Evolutionary conservation across 1,140 invertebrate genomes (phyloP).

Genomic region (Drosophila navojoa): DNA sequence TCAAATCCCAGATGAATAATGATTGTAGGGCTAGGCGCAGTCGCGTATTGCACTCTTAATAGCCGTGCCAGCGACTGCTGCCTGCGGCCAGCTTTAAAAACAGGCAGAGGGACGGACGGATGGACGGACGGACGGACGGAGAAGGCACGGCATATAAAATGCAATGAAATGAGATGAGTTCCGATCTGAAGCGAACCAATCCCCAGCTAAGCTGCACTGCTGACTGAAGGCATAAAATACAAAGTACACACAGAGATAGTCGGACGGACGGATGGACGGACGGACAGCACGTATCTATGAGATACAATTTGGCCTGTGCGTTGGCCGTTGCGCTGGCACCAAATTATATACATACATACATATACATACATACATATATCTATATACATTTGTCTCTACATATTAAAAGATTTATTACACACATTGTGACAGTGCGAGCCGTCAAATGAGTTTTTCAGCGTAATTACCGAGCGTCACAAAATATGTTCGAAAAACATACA

Average conservation of each 20-base stretch:
- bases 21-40: slow-evolving; percentile 67
- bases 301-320: slow-evolving; percentile 72
- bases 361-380: no score
- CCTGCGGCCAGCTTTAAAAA: slow-evolving; percentile 58
- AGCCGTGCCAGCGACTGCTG: slow-evolving; percentile 33
- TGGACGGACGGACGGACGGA: slow-evolving; percentile 2
- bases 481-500: slow-evolving; percentile 50
- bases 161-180: slow-evolving; percentile 28
- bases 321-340: slow-evolving; percentile 59
- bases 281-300: slow-evolving; percentile 60
- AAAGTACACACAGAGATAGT: slow-evolving; percentile 39
- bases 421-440: slow-evolving; percentile 72
- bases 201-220: slow-evolving; percentile 59
- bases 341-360: slow-evolving; percentile 67
- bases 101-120: background rate
- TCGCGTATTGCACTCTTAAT: slow-evolving; percentile 61
- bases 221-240: slow-evolving; percentile 30
- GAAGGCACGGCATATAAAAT: slow-evolving; percentile 2
- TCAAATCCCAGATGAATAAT: slow-evolving; percentile 75
- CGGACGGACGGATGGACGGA: slow-evolving; percentile 3
- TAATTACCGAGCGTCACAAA: slow-evolving; percentile 76
- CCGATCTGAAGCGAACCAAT: slow-evolving; percentile 47
- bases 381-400: slow-evolving; percentile 56
- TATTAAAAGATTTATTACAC: slow-evolving; percentile 76
- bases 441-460: slow-evolving; percentile 80